These are phyloP conservation scores for Mystacornis crossleyi DNA, from an alignment of 2,113 vertebrate genomes.

Conservation along the genomic window DNA sequence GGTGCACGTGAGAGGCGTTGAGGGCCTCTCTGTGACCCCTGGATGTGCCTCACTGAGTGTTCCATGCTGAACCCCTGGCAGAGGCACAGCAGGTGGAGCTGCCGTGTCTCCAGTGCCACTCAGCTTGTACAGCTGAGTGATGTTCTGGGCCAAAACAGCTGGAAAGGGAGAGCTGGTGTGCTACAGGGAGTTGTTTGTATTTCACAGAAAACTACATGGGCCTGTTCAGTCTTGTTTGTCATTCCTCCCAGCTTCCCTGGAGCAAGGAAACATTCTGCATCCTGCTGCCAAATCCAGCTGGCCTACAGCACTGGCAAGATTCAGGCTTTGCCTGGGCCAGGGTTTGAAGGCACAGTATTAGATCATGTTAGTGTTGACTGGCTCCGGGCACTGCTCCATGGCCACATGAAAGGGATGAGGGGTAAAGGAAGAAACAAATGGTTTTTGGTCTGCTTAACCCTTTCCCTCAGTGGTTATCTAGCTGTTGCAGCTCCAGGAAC, in stretches of 20 bases:
- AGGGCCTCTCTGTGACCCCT: background rate
- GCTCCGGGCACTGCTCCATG: background rate
- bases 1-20: background rate
- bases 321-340: background rate
- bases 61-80: background rate
- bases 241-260: background rate
- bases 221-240: background rate
- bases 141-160: background rate
- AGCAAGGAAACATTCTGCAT: background rate
- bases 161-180: background rate
- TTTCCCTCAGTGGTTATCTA: background rate
- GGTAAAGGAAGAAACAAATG: background rate
- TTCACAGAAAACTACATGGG: background rate
- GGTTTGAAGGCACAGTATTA: background rate
- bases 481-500: background rate
- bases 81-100: conserved; percentile 13
- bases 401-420: background rate
- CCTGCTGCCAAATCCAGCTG: background rate
- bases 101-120: background rate
- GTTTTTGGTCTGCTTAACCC: background rate
- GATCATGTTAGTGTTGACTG: background rate
- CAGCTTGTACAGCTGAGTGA: background rate
- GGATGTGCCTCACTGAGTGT: background rate
- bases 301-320: background rate
- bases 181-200: background rate